phyloP scores from a whole-genome alignment of 2,797 vertebrate genomes.

The Pampus argenteus region DNA sequence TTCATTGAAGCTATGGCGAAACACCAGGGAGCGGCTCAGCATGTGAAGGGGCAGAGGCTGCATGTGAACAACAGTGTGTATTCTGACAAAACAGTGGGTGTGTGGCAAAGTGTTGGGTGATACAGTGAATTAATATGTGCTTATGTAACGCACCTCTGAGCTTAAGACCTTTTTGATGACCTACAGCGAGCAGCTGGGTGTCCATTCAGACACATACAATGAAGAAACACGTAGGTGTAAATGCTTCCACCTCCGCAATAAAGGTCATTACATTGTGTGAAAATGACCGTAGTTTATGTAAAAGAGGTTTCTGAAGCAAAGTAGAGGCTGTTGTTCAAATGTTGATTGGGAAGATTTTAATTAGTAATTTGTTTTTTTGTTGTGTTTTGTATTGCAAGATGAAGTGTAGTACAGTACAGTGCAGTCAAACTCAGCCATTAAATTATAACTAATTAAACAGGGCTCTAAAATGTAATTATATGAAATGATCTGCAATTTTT shows the following conservation, averaged over 20 bases:
- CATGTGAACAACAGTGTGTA: conserved; percentile 11
- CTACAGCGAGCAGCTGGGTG: conserved; percentile 11
- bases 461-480: too few species aligned
- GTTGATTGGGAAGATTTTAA: too few species aligned
- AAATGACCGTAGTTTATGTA: not conserved
- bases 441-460: too few species aligned
- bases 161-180: conserved; percentile 31
- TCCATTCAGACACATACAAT: conserved; percentile 26
- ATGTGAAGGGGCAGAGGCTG: conserved; percentile 13
- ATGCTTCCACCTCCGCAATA: conserved; percentile 1
- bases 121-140: conserved; percentile 20
- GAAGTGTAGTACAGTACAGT: too few species aligned
- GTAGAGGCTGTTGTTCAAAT: too few species aligned
- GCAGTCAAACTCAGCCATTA: too few species aligned
- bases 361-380: too few species aligned
- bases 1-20: conserved; percentile 41
- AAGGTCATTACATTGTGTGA: not conserved
- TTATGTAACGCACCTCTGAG: conserved; percentile 18
- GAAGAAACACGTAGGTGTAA: conserved; percentile 2
- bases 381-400: too few species aligned
- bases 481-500: too few species aligned
- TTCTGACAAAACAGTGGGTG: not conserved
- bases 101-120: not conserved
- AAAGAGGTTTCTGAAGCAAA: too few species aligned
- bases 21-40: conserved; percentile 21